Base-by-base conservation (phyloP, 2,888 invertebrate species). In the Lithophane leautieri region DNA sequence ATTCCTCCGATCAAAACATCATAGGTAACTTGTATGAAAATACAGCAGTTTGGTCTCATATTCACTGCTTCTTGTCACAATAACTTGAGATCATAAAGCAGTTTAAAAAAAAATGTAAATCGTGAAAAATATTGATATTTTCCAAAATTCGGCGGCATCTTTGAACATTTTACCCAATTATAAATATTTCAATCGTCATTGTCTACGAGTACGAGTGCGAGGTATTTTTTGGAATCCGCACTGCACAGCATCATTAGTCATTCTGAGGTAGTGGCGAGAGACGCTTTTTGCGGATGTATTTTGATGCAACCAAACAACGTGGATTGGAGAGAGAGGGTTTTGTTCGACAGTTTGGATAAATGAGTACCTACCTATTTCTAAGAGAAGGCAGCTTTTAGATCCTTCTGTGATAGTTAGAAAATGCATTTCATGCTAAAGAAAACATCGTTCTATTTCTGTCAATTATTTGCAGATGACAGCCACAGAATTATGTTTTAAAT, bases 191-290 rank as follows among this genome's bases (percentile, higher is more conserved):
- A 92, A 93, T 90, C 90, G 90, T 92, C 90, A 92, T 92, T 93
- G 93, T 93, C 91, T 94, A 92, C 91, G 79, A 90, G 79, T 78
- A 85, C 85, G 89, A 90, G 89, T 91, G 88, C 88, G 93, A 90
- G 91, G 91, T 94, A 94, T 94, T 94, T 94, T 94, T 93, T 90
- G 90, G 91, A 93, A 94, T 93, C 93, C 92, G 87, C 89, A 88
- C 88, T 88, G 52, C 89, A 83, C 82, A 78, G 83, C 89, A 94
- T 95, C 95, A 95, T 95, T 95, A 94, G 91, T 96, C 95, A 95
- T 94, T 89, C 90, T 87, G 89, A 88, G 89, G 89, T 86, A 89
- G 90, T 90, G 93, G 89, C 87, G 92, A 87, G 87, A 85, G 91
- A 79, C 82, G 90, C 90, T 95, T 95, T 95, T 95, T 95, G 94